These are phyloP conservation scores for Cuniculus paca DNA, from an alignment of 2,797 vertebrate species.

Conservation along the genomic window DNA sequence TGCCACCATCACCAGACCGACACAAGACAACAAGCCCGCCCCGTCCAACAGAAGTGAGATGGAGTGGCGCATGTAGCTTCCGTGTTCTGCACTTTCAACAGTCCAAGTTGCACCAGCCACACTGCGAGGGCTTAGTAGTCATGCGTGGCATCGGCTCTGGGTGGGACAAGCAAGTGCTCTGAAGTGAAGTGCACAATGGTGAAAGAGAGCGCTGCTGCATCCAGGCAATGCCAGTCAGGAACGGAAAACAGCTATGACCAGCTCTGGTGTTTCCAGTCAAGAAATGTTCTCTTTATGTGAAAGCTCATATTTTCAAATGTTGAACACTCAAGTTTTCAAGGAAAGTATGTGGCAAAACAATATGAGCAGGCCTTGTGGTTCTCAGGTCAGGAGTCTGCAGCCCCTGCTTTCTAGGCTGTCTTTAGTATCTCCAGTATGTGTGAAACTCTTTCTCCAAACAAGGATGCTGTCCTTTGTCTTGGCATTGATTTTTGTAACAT, in stretches of 20 bases:
- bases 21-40: not conserved
- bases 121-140: not conserved
- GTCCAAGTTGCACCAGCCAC: not conserved
- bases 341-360: not conserved
- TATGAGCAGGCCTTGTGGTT: not conserved
- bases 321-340: not conserved
- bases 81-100: not conserved
- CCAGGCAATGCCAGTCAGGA: not conserved
- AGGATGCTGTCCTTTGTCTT: not conserved
- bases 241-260: not conserved
- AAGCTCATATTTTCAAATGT: not conserved
- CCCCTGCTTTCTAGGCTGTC: not conserved
- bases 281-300: not conserved
- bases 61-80: not conserved
- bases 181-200: not conserved
- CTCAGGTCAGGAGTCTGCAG: not conserved
- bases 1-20: not conserved
- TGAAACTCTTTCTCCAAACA: not conserved
- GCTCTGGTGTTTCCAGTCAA: not conserved
- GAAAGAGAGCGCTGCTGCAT: not conserved
- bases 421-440: not conserved
- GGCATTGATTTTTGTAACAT: not conserved
- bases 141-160: rapidly evolving
- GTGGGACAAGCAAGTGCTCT: not conserved
- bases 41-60: not conserved